These are phyloP conservation scores for Alces alces DNA, from an alignment of 2,113 vertebrate genomes.

Conservation along the genomic window DNA sequence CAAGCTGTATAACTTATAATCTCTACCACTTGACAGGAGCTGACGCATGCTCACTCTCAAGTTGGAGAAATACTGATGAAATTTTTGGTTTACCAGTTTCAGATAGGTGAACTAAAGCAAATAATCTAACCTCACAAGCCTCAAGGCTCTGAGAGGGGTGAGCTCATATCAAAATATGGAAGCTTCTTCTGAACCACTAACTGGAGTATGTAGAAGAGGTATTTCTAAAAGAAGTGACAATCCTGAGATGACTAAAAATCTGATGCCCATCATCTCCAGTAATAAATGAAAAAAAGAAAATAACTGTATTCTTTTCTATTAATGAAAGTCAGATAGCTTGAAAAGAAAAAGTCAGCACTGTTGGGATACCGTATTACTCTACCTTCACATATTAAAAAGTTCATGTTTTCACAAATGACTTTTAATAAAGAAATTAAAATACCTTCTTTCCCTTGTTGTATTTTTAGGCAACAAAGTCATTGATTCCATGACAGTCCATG, in stretches of 20 bases:
- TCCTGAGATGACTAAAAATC: background rate
- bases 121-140: background rate
- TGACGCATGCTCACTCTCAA: background rate
- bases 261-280: background rate
- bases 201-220: background rate
- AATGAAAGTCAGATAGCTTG: constrained; percentile 28
- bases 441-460: background rate
- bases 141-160: background rate
- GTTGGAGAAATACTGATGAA: background rate
- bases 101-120: background rate
- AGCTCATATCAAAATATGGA: background rate
- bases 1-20: background rate
- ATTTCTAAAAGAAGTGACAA: background rate
- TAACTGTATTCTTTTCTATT: background rate
- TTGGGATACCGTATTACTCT: background rate
- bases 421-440: constrained; percentile 33
- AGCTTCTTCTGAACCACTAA: background rate
- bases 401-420: background rate
- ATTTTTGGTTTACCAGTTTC: background rate
- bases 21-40: background rate
- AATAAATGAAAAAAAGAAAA: background rate
- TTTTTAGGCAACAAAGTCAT: background rate
- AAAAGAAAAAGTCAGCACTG: background rate
- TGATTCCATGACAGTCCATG: background rate
- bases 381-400: background rate